Conservation (phyloP, 1,140 invertebrate genomes). For the Drosophila rufa region DNA sequence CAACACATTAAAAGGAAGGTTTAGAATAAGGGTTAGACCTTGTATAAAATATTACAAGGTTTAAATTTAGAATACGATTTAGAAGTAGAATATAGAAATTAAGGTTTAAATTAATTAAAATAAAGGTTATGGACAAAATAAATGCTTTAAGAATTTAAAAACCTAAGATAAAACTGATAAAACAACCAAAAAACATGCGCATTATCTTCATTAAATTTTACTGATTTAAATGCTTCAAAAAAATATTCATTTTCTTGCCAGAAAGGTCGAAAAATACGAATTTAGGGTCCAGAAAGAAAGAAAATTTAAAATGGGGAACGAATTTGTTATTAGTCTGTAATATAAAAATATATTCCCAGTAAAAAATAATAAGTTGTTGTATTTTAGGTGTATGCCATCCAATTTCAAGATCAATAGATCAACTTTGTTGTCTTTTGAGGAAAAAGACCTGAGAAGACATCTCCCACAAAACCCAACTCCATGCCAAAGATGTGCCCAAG, state of each 20-base stretch:
- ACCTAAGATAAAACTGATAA: too few species aligned
- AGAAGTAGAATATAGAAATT: background rate
- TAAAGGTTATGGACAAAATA: too few species aligned
- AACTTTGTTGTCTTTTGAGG: too few species aligned
- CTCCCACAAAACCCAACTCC: background rate
- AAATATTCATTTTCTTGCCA: too few species aligned
- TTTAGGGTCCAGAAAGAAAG: background rate
- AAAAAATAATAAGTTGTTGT: background rate
- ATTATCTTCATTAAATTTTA: too few species aligned
- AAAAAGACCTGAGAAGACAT: background rate
- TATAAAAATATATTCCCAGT: background rate
- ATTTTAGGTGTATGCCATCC: too few species aligned
- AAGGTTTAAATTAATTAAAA: background rate
- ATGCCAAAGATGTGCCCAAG: conserved; percentile 2
- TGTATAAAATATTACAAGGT: background rate
- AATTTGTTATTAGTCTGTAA: background rate
- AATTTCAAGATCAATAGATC: background rate
- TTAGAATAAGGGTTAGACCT: background rate
- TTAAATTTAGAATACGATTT: background rate
- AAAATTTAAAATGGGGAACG: too few species aligned
- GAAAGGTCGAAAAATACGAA: background rate
- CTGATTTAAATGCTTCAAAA: too few species aligned
- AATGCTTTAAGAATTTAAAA: too few species aligned
- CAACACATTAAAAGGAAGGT: background rate
- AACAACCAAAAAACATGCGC: too few species aligned